Percentiles rank a stretch among this genome's conserved stretches.
Conservation (phyloP, 2,113 vertebrate species). For the Centrocercus urophasianus region DNA sequence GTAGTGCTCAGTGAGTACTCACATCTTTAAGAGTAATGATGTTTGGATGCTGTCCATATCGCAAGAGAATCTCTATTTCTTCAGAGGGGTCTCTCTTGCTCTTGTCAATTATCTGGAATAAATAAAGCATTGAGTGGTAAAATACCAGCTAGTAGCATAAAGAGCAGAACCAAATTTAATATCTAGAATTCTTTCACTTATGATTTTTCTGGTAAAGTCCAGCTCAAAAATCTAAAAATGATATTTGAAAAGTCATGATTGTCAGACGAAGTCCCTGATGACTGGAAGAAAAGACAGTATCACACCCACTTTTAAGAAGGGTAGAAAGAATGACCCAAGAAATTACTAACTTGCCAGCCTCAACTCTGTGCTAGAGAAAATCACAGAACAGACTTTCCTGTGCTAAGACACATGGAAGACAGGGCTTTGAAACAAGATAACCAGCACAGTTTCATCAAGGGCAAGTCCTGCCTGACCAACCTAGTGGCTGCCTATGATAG, state of each 20-base stretch:
- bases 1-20: constrained; percentile 63
- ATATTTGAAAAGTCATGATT: neutral
- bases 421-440: too few relatives aligned
- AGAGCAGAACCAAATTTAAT: neutral
- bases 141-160: neutral
- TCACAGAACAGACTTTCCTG: too few relatives aligned
- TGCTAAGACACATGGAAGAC: too few relatives aligned
- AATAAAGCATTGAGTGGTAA: constrained; percentile 9
- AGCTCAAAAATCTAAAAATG: neutral
- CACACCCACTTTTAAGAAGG: too few relatives aligned
- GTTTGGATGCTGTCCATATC: constrained; percentile 95
- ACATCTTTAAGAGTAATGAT: constrained; percentile 95
- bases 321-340: neutral
- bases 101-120: constrained; percentile 90
- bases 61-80: constrained; percentile 93
- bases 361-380: too few relatives aligned
- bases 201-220: neutral
- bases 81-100: constrained; percentile 92
- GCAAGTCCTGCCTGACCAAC: too few relatives aligned
- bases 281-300: too few relatives aligned
- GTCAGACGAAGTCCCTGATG: too few relatives aligned
- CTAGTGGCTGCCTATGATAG: too few relatives aligned
- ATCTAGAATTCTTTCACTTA: neutral
- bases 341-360: neutral
- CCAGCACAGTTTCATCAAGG: too few relatives aligned